Percentiles rank a stretch among this genome's conserved stretches.
Conservation (phyloP, 2,888 invertebrate species). For the Acleris literana region DNA sequence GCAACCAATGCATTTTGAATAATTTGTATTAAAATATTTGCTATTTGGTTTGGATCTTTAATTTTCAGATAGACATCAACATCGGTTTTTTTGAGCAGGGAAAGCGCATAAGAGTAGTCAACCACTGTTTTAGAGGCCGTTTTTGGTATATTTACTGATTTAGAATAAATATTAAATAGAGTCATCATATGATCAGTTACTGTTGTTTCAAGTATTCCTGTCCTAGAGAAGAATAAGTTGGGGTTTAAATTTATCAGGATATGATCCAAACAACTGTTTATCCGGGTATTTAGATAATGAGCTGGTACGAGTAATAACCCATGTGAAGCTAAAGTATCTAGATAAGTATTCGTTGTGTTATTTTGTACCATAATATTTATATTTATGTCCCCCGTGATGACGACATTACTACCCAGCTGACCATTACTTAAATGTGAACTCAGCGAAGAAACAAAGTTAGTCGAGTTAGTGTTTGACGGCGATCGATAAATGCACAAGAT, state of each 20-base stretch:
- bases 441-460: conserved; percentile 26
- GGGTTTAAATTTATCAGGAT: background rate
- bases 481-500: conserved; percentile 39
- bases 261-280: background rate
- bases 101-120: background rate
- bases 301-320: no score
- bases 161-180: conserved; percentile 2
- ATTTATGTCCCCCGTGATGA: no score
- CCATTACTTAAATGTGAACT: background rate
- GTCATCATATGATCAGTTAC: conserved; percentile 1
- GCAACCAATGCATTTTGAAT: no score
- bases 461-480: conserved; percentile 33
- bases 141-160: background rate
- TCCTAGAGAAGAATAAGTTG: background rate
- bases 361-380: no score
- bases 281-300: background rate
- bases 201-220: background rate
- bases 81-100: background rate
- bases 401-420: no score
- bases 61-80: no score
- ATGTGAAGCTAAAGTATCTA: no score
- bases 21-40: no score
- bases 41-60: no score
- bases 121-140: background rate
- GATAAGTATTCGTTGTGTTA: no score